Base-by-base conservation (phyloP, 1,140 invertebrate genomes). In the Diprion similis region DNA sequence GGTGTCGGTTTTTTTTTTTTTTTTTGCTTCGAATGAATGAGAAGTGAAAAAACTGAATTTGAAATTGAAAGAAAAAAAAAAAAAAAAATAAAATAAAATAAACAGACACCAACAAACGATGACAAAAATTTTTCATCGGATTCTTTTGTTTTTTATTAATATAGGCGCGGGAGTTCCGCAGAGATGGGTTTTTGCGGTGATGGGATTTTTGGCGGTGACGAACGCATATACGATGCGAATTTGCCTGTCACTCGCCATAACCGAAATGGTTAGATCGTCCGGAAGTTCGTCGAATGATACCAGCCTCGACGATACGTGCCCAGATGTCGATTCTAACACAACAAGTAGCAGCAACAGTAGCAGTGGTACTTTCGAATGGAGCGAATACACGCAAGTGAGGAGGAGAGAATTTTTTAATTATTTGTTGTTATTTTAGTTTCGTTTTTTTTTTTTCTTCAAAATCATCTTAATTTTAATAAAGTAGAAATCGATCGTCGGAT, bases 191-290 rank as follows among this genome's bases (percentile, higher is more conserved):
- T 89, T 95, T 79, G 92, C 93, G 8, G 86, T 95, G 10, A 92
- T 96, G 91, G 94, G 94, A 46, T 95, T 96, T 82, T 85, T 94
- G 78, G 94, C 94, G 13, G 91, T 95, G 46, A 91, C 92, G 10
- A 95, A 94, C 81, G 92, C 95, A 13, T 97, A 96, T 83, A 93
- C 94, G n/a, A 93, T 97, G 92, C 89, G 95, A 45, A 93, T 95
- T 1, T 95, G 94, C 78, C 87, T 97, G 11, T 95, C 94, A 77
- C 91, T 97, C n/a, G 95, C 95, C 10, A 96, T 97, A 77, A 95
- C 96, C 11, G 94, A 95, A 79, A 96, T 97, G 93, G 94, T 92
- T 92, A 15, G 65, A 15, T 10, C 66, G 46, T n/a, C 24, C 1
- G 15, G 19, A 75, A 17, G 18, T 1, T 37, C 78, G 87, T 48